These are phyloP conservation scores for Cliona cf. orientalis DNA, from an alignment of 37 sponge, comb jelly and placozoan species.

Conservation along the genomic window DNA sequence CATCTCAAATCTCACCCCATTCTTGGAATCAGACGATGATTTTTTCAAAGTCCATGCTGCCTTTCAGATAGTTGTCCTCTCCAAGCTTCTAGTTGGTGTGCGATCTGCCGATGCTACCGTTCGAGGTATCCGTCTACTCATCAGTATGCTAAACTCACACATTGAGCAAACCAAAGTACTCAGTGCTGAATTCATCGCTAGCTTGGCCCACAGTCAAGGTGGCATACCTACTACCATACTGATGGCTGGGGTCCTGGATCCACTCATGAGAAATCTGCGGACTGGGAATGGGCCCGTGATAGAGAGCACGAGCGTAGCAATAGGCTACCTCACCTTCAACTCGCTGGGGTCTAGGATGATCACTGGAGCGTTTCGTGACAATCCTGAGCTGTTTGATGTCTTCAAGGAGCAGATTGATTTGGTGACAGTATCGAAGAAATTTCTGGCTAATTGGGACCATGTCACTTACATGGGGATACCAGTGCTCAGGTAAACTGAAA, in stretches of 20 bases:
- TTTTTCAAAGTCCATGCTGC: constrained; percentile 58
- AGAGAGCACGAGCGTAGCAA: constrained; percentile 57
- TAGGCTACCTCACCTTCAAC: constrained; percentile 85
- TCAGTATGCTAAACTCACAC: constrained; percentile 35
- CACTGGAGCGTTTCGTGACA: constrained; percentile 58
- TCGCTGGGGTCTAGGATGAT: constrained; percentile 60
- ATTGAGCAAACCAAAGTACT: constrained; percentile 65
- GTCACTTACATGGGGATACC: constrained; percentile 50
- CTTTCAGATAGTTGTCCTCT: constrained; percentile 76
- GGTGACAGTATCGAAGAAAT: constrained; percentile 52
- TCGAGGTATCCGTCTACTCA: constrained; percentile 60
- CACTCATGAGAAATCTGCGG: constrained; percentile 53
- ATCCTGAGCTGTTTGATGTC: constrained; percentile 62
- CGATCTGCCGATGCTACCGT: constrained; percentile 38
- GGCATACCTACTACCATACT: constrained; percentile 73
- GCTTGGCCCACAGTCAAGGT: constrained; percentile 55
- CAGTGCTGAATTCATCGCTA: constrained; percentile 59
- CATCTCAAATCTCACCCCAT: constrained; percentile 22
- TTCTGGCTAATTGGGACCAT: constrained; percentile 54
- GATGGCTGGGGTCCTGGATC: constrained; percentile 73
- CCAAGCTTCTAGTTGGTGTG: constrained; percentile 63
- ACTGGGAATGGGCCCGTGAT: constrained; percentile 50
- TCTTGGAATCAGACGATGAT: constrained; percentile 50
- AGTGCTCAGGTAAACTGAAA: constrained; percentile 39
- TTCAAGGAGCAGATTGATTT: constrained; percentile 34